These are phyloP conservation scores for Colaptes auratus DNA, from an alignment of 2,113 vertebrate species.

Conservation along the genomic window DNA sequence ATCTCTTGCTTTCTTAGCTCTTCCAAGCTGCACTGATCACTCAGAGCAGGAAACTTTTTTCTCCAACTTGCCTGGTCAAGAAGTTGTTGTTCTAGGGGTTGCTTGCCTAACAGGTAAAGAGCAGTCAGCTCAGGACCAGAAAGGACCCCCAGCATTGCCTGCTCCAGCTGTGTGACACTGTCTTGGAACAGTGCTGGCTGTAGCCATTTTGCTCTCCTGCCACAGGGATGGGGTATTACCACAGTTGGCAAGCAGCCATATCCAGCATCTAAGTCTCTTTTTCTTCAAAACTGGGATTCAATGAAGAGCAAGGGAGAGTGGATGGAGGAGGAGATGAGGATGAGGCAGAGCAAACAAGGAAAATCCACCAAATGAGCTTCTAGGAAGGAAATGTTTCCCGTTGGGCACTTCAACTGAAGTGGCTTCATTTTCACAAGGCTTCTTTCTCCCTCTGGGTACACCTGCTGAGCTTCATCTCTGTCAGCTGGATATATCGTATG, in stretches of 20 bases:
- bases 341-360: constrained; percentile 53
- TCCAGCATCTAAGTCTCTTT: constrained; percentile 38
- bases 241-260: constrained; percentile 15
- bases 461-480: constrained; percentile 98
- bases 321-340: constrained; percentile 22
- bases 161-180: constrained; percentile 24
- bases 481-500: constrained; percentile 98
- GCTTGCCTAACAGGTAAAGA: not conserved
- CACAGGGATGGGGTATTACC: constrained; percentile 13
- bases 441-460: constrained; percentile 94
- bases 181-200: constrained; percentile 40
- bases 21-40: constrained; percentile 4
- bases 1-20: not conserved
- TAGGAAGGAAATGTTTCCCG: constrained; percentile 33
- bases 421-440: constrained; percentile 78
- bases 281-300: constrained; percentile 36
- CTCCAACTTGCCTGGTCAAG: not conserved
- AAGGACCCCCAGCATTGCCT: not conserved
- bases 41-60: not conserved
- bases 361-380: constrained; percentile 65
- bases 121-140: constrained; percentile 30
- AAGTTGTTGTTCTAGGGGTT: not conserved
- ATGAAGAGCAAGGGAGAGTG: constrained; percentile 41
- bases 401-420: constrained; percentile 47
- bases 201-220: constrained; percentile 56